Evolutionary conservation across 2,113 vertebrate genomes (phyloP).

Genomic region (Pteropus alecto): DNA sequence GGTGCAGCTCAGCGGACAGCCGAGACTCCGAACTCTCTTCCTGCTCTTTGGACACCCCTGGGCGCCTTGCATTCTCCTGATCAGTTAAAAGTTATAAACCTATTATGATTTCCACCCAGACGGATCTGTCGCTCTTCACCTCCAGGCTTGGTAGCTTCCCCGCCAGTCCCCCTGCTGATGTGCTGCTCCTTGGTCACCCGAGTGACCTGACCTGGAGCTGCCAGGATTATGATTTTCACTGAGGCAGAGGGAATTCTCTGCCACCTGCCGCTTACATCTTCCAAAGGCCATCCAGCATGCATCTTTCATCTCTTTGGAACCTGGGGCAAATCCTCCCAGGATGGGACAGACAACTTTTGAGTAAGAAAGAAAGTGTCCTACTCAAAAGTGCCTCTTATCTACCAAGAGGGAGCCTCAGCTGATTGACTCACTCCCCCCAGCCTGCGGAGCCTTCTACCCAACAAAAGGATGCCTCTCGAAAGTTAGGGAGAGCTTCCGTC

Average conservation of each 20-base stretch:
- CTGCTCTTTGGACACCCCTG: neutral
- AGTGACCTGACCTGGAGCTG: neutral
- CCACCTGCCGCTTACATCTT: neutral
- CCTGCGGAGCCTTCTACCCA: neutral
- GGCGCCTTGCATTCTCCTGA: neutral
- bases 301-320: neutral
- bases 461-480: neutral
- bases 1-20: neutral
- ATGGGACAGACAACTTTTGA: neutral
- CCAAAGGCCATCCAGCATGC: neutral
- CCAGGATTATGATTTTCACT: neutral
- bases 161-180: fast-evolving
- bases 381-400: neutral
- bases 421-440: neutral
- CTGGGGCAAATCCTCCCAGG: neutral
- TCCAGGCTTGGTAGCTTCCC: neutral
- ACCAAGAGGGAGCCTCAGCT: neutral
- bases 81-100: neutral
- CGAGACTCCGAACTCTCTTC: neutral
- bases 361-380: neutral
- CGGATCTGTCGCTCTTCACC: neutral
- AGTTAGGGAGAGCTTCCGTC: neutral
- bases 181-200: neutral
- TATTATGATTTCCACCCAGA: neutral
- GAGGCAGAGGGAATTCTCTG: neutral